These are phyloP conservation scores for Athalia cordata DNA, from an alignment of 2,888 invertebrate species.

Conservation along the genomic window DNA sequence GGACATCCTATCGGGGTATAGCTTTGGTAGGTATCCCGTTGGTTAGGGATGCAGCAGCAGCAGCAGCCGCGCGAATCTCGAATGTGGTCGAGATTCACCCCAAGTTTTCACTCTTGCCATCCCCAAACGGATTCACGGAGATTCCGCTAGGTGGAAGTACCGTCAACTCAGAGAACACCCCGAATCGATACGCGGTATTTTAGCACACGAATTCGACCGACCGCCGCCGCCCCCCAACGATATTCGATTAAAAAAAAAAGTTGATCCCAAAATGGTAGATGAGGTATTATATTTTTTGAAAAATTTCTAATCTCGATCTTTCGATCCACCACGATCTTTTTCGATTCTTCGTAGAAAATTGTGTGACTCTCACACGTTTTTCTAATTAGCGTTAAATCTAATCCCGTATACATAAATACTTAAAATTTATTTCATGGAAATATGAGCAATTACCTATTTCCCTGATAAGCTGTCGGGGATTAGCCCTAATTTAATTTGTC, in stretches of 20 bases:
- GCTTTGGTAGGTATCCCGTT: conserved; percentile 18
- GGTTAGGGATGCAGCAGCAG: conserved; percentile 5
- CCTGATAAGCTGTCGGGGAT: conserved; percentile 30
- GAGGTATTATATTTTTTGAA: neutral
- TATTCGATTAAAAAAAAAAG: neutral
- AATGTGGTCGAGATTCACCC: neutral
- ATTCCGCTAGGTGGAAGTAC: conserved; percentile 32
- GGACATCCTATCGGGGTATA: neutral
- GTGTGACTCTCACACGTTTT: conserved; percentile 10
- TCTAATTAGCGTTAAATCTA: conserved; percentile 57
- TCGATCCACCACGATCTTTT: too few relatives aligned
- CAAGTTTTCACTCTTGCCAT: conserved; percentile 2
- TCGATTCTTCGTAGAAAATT: too few relatives aligned
- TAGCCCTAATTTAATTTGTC: conserved; percentile 51
- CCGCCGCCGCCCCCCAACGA: neutral
- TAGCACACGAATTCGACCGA: conserved; percentile 23
- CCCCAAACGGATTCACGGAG: conserved; percentile 2
- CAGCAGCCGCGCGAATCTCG: too few relatives aligned
- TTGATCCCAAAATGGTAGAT: too few relatives aligned
- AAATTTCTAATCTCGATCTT: neutral
- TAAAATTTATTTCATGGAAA: conserved; percentile 65
- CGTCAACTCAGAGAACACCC: neutral
- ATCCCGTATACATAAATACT: conserved; percentile 42
- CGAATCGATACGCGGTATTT: conserved; percentile 26
- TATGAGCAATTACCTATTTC: conserved; percentile 64